Base-by-base conservation (phyloP, 2,888 invertebrate genomes). In the Lithophane ornitopus region DNA sequence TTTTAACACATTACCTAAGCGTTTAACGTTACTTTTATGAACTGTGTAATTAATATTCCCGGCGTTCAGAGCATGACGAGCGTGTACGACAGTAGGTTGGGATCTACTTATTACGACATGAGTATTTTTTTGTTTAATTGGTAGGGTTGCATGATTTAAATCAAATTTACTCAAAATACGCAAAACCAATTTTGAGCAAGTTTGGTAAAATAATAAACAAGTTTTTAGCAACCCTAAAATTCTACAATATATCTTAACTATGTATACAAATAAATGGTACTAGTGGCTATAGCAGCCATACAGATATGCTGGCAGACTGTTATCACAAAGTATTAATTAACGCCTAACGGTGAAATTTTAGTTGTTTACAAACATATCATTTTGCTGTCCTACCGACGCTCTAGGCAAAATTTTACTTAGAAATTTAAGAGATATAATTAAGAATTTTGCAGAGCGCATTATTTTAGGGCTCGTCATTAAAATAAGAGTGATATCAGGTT, bases 381-480 rank as follows among this genome's bases (percentile, higher is more conserved):
- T 96, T 96, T 92, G 95, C 94, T 94, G 95, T 93, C 93, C 90
- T 91, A 89, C 86, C 92, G 91, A 90, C 92, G 94, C 96, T 93
- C 90, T 82, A 90, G 95, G 96, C 96, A 83, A 94, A 94, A 95
- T 94, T 96, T 96, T 95, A 94, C 95, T 96, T 95, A 95, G 96
- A 96, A 96, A 96, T 95, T 95, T 94, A 95, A 96, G 96, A 95
- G 94, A 95, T 96, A 96, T 96, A 96, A 96, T 96, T 96, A 96
- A 96, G 95, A 96, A 95, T 95, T 96, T 95, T 93, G 95, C 93
- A 91, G 93, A 91, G 93, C 95, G 93, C 93, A 95, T 95, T 96
- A 96, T 96, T 96, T 96, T 96, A 91, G 95, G 95, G 95, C 91
- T 94, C 93, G 91, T 89, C 93, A 80, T 80, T 80, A 80, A 80